Base-by-base conservation (phyloP, 1,140 invertebrate species). In the Samia ricini region DNA sequence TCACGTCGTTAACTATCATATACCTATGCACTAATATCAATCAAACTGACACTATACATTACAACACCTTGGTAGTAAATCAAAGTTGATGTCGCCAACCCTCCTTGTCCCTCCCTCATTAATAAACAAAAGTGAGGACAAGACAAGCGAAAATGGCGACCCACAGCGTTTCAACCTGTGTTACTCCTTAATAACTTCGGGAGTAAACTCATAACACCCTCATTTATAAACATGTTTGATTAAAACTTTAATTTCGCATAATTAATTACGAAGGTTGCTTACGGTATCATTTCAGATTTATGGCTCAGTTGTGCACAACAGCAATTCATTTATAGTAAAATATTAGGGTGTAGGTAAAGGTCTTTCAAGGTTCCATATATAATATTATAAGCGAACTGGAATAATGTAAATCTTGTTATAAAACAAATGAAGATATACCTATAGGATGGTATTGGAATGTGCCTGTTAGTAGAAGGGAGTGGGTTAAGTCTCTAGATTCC, bases 21-120 rank as follows among this genome's bases (percentile, higher is more conserved):
- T 63, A 69, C 66, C 64, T n/a, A n/a, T n/a, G n/a, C n/a, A n/a
- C n/a, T n/a, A 71, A 69, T 74, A 69, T 62, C 42, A 68, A 63
- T 71, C 65, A 62, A 68, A 72, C 70, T 67, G 72, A 69, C 64
- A 56, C 75, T 77, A 74, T 77, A 74, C 75, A 77, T 73, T 65
- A 71, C 66, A 48, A 62, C 66, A 68, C 71, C 67, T 56, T 62
- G 61, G 66, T 68, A 58, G 60, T 73, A 76, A 73, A 73, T 73
- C 73, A 63, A 33, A 36, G 63, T 66, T 69, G 68, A 69, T 67
- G 69, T 78, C 73, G 70, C 59, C 61, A 58, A 36, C 19, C 15
- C 12, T 15, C 19, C 51, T 22, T 36, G 18, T 15, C 56, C 63
- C 64, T 64, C 54, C 52, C 60, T 76, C 74, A 77, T 77, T 75